A percentile compares a stretch with the other conserved stretches of the same genome.
Conservation (phyloP, 2,888 invertebrate species). For the Torymus auratus region DNA sequence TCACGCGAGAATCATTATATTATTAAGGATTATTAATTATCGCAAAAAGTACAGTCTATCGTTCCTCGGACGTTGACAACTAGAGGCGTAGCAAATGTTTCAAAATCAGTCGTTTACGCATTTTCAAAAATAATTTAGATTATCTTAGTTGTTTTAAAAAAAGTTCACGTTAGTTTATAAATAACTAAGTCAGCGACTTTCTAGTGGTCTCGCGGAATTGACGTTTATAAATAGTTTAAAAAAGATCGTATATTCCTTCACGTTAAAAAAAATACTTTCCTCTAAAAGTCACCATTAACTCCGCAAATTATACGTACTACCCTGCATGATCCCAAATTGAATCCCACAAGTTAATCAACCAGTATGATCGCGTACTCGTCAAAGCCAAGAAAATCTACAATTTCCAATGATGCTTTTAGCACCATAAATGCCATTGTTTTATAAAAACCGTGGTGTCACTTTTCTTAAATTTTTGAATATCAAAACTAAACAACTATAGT, state of each 20-base stretch:
- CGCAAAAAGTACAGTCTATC: slow-evolving; percentile 43
- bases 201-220: neutral
- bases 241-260: neutral
- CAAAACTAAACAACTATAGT: too few species aligned
- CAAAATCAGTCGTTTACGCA: slow-evolving; percentile 44
- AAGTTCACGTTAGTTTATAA: slow-evolving; percentile 17
- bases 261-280: neutral
- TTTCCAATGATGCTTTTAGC: neutral
- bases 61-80: slow-evolving; percentile 32
- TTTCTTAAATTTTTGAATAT: neutral
- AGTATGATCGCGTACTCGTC: neutral
- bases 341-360: slow-evolving; percentile 18
- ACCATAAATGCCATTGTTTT: neutral
- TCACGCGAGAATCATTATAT: slow-evolving; percentile 31
- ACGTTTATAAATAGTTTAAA: neutral
- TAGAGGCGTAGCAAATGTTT: slow-evolving; percentile 3
- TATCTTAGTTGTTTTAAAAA: slow-evolving; percentile 10
- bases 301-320: slow-evolving; percentile 34
- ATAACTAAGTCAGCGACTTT: slow-evolving; percentile 18
- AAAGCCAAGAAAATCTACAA: neutral
- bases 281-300: slow-evolving; percentile 18
- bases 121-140: slow-evolving; percentile 39
- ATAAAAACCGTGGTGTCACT: too few species aligned
- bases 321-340: slow-evolving; percentile 40
- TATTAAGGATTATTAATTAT: slow-evolving; percentile 33